Base-by-base conservation (phyloP, 1,140 invertebrate genomes). In the Zaprionus capensis region DNA sequence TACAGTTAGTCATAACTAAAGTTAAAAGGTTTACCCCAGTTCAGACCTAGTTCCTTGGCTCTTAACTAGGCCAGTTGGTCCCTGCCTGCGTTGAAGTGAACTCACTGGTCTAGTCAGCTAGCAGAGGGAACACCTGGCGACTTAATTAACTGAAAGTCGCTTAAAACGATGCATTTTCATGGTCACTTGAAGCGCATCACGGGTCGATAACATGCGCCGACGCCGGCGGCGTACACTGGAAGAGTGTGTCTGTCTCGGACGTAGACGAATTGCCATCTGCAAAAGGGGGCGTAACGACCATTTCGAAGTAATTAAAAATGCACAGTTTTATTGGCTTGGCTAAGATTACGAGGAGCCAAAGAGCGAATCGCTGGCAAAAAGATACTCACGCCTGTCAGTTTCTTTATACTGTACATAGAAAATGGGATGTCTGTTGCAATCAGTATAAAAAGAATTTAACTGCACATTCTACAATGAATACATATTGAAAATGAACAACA, bases 91-190 rank as follows among this genome's bases (percentile, higher is more conserved):
- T 24, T 15, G 1, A n/a, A 46, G 6, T 6, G 46, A 4, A 4
- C 12, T 11, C 20, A 7, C 46, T 46, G 5, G n/a, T 17, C 41
- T 46, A 46, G 41, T 7, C 41, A 46, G 46, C 20, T 11, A 14
- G 41, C 20, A 22, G 41, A 11, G 41, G 11, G 11, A 81, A 70
- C 83, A 83, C 66, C 84, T 83, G 78, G 83, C 68, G 55, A 61
- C 77, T 87, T 87, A 87, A 87, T 87, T 87, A 88, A 87, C 78
- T 55, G 44, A 76, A 63, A 83, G 68, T 80, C 67, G 64, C 81
- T 83, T 73, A 78, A 80, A 82, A 62, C 63, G 80, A 83, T 88
- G 77, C 80, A 77, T 87, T 62, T 46, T 77, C 72, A 55, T 74
- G 76, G 76, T 82, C 82, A 85, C 55, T 67, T 1, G 41, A 69